Conservation (phyloP, 2,888 invertebrate species). For the Apotomis turbidana region DNA sequence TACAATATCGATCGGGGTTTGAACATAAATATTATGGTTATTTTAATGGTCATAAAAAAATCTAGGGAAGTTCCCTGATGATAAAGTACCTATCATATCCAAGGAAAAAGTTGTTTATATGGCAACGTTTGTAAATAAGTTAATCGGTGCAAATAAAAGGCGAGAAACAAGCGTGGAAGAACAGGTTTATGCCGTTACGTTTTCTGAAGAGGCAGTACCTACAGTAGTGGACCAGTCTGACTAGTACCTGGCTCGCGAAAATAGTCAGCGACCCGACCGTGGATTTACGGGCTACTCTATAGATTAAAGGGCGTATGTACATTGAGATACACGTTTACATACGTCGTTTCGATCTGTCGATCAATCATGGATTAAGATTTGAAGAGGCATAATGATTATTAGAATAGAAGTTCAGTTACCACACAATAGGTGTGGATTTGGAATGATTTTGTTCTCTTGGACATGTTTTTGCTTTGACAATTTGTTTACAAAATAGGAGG, state of each 20-base stretch:
- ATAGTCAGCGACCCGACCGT: slow-evolving; percentile 16
- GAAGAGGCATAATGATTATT: neutral
- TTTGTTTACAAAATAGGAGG: neutral
- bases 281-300: slow-evolving; percentile 7
- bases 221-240: slow-evolving; percentile 48
- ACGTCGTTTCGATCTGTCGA: slow-evolving; percentile 1
- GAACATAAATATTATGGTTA: slow-evolving; percentile 6
- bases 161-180: slow-evolving; percentile 60
- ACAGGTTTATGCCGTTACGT: slow-evolving; percentile 78
- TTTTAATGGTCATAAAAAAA: neutral
- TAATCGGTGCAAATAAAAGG: slow-evolving; percentile 49
- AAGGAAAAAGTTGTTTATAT: slow-evolving; percentile 28
- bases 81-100: neutral
- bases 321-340: neutral
- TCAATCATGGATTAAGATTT: neutral
- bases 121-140: slow-evolving; percentile 70
- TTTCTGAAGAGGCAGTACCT: slow-evolving; percentile 66
- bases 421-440: neutral
- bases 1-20: slow-evolving; percentile 12
- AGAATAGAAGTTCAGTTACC: neutral
- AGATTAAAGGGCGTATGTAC: slow-evolving; percentile 12
- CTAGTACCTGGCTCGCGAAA: slow-evolving; percentile 33
- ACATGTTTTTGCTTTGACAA: neutral
- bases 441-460: neutral
- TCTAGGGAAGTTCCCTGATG: neutral